These are phyloP conservation scores for Burhinus bistriatus DNA, from an alignment of 2,113 vertebrate species.

Conservation along the genomic window DNA sequence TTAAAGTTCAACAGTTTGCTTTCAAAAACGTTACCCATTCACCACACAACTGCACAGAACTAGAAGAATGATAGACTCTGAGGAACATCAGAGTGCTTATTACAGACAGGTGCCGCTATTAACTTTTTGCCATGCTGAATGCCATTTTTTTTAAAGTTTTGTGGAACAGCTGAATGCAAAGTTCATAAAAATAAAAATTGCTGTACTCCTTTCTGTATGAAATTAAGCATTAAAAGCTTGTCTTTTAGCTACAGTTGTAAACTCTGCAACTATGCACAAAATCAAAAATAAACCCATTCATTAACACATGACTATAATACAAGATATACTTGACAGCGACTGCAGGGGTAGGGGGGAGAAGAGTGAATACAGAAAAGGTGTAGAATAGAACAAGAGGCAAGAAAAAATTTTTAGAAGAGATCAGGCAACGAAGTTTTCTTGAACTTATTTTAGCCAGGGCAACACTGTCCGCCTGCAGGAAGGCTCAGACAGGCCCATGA, in stretches of 20 bases:
- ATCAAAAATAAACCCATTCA: not conserved
- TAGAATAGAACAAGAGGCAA: not conserved
- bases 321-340: not conserved
- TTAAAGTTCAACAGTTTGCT: not conserved
- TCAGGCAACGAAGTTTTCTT: not conserved
- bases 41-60: not conserved
- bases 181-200: not conserved
- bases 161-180: not conserved
- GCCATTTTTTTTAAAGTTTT: not conserved
- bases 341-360: fast-evolving
- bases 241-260: not conserved
- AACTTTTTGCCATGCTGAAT: not conserved
- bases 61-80: fast-evolving
- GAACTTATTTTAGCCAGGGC: not conserved
- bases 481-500: not conserved
- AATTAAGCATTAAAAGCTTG: not conserved
- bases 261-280: not conserved
- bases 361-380: fast-evolving
- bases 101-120: not conserved
- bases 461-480: not conserved
- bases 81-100: not conserved
- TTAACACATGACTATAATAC: fast-evolving
- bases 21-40: not conserved
- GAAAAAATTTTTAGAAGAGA: fast-evolving
- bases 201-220: not conserved